phyloP scores from a whole-genome alignment of 2,888 invertebrate species.

The Heliconius charithonia region DNA sequence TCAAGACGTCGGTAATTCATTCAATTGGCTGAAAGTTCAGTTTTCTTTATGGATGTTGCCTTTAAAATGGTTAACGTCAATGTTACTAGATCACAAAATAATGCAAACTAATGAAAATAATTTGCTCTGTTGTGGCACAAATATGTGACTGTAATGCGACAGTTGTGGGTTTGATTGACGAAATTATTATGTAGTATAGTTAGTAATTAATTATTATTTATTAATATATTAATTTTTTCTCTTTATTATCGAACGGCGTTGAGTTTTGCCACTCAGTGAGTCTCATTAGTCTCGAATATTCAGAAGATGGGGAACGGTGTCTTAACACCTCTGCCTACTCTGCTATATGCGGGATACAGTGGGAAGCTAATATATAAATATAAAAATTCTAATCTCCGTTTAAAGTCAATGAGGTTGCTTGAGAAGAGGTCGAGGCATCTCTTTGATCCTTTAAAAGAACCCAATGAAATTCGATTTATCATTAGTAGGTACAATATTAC shows the following conservation, averaged over 20 bases:
- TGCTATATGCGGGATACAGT: too few relatives aligned
- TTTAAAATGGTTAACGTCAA: too few relatives aligned
- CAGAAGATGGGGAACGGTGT: too few relatives aligned
- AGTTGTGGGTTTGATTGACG: neutral
- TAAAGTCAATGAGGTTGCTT: neutral
- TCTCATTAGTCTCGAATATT: too few relatives aligned
- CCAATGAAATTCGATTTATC: slow-evolving; percentile 1
- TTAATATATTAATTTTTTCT: neutral
- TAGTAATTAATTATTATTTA: neutral
- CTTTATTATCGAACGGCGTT: neutral
- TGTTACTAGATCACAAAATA: too few relatives aligned
- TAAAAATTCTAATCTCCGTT: neutral
- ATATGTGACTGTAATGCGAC: neutral
- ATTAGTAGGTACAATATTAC: neutral
- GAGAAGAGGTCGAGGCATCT: neutral
- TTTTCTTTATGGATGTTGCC: too few relatives aligned
- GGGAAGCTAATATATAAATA: neutral
- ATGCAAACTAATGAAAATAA: too few relatives aligned
- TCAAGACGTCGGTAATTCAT: too few relatives aligned
- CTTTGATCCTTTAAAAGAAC: slow-evolving; percentile 1
- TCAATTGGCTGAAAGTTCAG: too few relatives aligned
- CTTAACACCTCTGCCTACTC: too few relatives aligned
- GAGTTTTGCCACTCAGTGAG: neutral
- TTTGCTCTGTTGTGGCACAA: too few relatives aligned
- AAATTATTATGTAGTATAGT: too few relatives aligned